Base-by-base conservation (phyloP, 2,888 invertebrate species). In the Thelaira solivaga region DNA sequence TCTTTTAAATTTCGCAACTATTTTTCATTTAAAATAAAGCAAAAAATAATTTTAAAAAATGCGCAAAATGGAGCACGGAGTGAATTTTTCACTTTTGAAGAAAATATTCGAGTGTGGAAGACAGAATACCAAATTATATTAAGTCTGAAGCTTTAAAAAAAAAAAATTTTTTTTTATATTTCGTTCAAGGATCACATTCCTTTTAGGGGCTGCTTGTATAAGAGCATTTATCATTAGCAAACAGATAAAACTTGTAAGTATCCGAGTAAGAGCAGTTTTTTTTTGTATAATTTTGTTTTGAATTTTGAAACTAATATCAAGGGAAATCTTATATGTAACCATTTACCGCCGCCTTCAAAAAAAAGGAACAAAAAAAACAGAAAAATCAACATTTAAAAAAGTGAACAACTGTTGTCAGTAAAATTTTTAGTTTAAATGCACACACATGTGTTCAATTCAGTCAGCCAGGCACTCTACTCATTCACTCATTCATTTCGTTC, bases 261-360 rank as follows among this genome's bases (percentile, higher is more conserved):
- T 49, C n/a, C 11, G 29, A 45, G 41, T 34, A 39, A 11, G 16
- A 61, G 59, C 31, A 22, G 49, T 69, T 59, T 18, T 24, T 45
- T 65, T 49, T 51, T 49, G 47, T 29, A 55, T 36, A 64, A 24
- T 64, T n/a, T n/a, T 61, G 3, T 51, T 45, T 55, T 53, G 36
- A 13, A 22, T 57, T 67, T 53, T 69, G 59, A 69, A 74, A 69
- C 59, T 65, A 78, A 78, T 77, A 78, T 74, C 64, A 69, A 78
- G 74, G 78, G 78, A 78, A 78, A 74, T 78, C 78, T 74, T 78
- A 68, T 73, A 71, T n/a, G n/a, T n/a, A n/a, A n/a, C 59, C 18
- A 77, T 67, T 55, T 53, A 67, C 73, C 68, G 77, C 77, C 76
- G 53, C 76, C 73, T 77, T 73, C 62, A 57, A 68, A 77, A n/a